phyloP scores from a whole-genome alignment of 2,113 vertebrate species.

The Microtus ochrogaster region DNA sequence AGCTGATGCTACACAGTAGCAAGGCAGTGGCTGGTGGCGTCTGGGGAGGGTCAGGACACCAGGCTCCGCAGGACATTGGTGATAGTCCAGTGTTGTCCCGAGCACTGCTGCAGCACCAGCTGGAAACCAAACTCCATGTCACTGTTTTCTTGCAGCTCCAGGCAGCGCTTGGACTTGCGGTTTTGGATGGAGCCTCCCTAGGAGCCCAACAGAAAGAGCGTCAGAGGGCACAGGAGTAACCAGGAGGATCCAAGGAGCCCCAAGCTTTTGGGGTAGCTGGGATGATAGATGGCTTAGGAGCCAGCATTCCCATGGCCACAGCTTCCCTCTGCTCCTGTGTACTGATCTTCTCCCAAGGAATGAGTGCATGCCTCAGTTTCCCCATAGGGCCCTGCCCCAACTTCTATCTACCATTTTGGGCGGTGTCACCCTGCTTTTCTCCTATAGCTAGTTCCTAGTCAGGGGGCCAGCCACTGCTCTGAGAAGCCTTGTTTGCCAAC shows the following conservation, averaged over 20 bases:
- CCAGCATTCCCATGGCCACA: not conserved
- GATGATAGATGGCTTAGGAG: not conserved
- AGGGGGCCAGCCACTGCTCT: not conserved
- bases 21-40: conserved; percentile 84
- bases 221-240: not conserved
- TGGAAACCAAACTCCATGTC: conserved; percentile 96
- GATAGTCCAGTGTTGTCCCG: conserved; percentile 96
- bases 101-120: conserved; percentile 95
- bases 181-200: conserved; percentile 98
- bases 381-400: not conserved
- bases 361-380: not conserved
- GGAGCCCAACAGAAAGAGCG: conserved; percentile 37
- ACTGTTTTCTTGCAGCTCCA: conserved; percentile 94
- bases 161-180: conserved; percentile 96
- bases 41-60: conserved; percentile 84
- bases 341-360: not conserved
- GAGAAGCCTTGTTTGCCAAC: not conserved
- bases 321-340: not conserved
- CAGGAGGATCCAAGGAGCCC: not conserved
- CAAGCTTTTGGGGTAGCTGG: not conserved
- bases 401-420: not conserved
- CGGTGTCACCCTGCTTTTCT: not conserved
- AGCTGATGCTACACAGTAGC: conserved; percentile 97
- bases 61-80: conserved; percentile 93
- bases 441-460: rapidly evolving